A percentile compares a stretch with the other conserved stretches of the same genome.
Conservation (phyloP, 2,113 vertebrate species). For the Elaphurus davidianus region DNA sequence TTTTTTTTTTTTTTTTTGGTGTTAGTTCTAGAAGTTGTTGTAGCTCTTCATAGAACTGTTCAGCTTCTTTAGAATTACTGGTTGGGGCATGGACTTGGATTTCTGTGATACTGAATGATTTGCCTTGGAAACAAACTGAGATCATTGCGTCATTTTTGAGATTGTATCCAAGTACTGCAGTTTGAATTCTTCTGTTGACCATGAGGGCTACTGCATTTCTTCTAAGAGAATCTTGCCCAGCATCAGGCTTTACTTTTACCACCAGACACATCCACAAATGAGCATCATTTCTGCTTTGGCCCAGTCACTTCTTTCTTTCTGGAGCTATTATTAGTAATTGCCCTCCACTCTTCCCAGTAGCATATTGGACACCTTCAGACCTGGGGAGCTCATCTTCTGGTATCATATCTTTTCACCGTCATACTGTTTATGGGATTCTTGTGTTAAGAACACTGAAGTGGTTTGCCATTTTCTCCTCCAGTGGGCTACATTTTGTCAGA, state of each 20-base stretch:
- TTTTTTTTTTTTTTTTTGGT: background rate
- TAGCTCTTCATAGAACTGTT: background rate
- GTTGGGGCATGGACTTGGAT: background rate
- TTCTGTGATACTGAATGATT: background rate
- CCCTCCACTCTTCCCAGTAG: background rate
- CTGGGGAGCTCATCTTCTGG: background rate
- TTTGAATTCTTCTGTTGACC: background rate
- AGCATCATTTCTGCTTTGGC: background rate
- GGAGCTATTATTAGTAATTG: background rate
- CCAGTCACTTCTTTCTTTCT: background rate
- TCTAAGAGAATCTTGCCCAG: background rate
- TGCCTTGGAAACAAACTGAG: background rate
- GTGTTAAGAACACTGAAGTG: background rate
- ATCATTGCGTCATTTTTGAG: background rate
- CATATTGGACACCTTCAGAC: background rate
- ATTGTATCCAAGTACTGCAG: background rate
- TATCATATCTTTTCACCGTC: background rate
- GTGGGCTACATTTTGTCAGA: background rate
- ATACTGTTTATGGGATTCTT: background rate
- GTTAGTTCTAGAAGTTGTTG: background rate
- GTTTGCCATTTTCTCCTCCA: background rate
- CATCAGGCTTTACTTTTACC: background rate
- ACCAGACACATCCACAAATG: background rate
- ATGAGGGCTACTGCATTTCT: background rate
- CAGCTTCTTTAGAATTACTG: background rate